These are phyloP conservation scores for Aphelenchoides besseyi DNA, from an alignment of 1,140 invertebrate genomes.

Conservation along the genomic window DNA sequence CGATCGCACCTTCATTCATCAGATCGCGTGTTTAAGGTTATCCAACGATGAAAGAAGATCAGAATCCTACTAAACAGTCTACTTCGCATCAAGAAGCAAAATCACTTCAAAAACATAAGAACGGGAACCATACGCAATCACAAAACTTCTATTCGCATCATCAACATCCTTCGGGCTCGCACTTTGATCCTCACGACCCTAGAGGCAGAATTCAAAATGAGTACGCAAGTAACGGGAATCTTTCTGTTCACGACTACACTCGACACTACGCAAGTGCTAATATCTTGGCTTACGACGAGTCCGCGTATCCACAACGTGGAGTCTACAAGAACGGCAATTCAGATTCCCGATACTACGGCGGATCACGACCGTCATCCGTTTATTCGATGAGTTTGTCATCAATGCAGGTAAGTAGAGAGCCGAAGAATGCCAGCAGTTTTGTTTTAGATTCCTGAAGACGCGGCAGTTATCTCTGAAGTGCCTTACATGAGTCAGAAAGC, in stretches of 20 bases:
- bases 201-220: neutral
- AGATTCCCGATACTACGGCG: neutral
- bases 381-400: neutral
- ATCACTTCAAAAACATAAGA: neutral
- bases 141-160: neutral
- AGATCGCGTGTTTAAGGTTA: neutral
- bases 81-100: neutral
- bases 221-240: neutral
- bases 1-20: neutral
- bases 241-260: neutral
- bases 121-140: neutral
- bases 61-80: neutral
- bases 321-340: neutral
- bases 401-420: neutral
- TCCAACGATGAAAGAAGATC: neutral
- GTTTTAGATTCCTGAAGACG: slow-evolving; percentile 14
- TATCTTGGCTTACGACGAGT: neutral
- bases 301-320: neutral
- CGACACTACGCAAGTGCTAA: neutral
- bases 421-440: neutral
- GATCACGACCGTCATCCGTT: neutral
- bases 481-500: neutral
- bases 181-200: neutral
- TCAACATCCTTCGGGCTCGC: neutral
- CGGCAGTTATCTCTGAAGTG: neutral